These are phyloP conservation scores for Diachasma alloeum DNA, from an alignment of 1,140 invertebrate species.

Conservation along the genomic window DNA sequence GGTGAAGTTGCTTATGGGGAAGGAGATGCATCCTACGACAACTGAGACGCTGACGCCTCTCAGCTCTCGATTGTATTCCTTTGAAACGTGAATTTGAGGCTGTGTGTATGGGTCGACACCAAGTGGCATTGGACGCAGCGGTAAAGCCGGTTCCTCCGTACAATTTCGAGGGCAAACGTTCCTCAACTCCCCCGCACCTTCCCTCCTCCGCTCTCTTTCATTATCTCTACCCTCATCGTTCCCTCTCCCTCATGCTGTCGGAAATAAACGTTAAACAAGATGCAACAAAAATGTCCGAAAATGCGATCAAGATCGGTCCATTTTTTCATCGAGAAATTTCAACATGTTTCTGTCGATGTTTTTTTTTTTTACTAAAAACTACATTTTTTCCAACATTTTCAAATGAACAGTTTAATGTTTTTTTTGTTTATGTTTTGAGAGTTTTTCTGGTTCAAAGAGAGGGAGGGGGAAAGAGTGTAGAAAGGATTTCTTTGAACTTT, in stretches of 20 bases:
- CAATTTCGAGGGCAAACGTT: conserved; percentile 23
- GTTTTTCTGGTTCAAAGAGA: no score
- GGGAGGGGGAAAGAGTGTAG: neutral
- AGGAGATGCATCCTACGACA: conserved; percentile 4
- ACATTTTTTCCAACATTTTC: no score
- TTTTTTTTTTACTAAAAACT: no score
- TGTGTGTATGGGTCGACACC: conserved; percentile 8
- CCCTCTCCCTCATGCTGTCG: neutral
- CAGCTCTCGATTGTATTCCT: conserved; percentile 1
- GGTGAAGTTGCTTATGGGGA: neutral
- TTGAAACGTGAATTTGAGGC: neutral
- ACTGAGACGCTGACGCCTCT: neutral
- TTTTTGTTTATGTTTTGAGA: no score
- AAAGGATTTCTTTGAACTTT: neutral
- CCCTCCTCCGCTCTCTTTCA: neutral
- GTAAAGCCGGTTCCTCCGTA: conserved; percentile 25
- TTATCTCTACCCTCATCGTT: neutral
- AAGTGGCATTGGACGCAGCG: conserved; percentile 24
- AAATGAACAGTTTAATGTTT: no score
- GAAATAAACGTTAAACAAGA: neutral
- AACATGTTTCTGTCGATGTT: no score
- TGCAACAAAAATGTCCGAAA: no score
- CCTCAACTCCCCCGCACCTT: neutral
- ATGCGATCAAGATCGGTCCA: no score
- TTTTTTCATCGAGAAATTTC: no score